Conservation (phyloP, 2,797 vertebrate genomes). For the Tokudaia tokunoshimensis region DNA sequence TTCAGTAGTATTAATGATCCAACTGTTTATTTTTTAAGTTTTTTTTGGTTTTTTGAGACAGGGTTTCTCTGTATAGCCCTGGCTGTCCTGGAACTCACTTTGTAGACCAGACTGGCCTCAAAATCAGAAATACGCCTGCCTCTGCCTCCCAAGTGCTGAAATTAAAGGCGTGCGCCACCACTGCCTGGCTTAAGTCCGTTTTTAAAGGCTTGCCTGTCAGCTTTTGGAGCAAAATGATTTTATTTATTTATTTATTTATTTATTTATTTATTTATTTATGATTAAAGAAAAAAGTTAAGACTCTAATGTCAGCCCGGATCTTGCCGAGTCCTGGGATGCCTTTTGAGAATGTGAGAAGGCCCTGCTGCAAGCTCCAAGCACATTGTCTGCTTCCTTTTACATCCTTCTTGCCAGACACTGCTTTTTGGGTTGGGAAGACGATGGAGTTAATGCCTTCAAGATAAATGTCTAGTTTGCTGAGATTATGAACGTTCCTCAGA, state of each 20-base stretch:
- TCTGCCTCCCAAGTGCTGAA: too few relatives aligned
- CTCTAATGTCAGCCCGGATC: conserved; percentile 6
- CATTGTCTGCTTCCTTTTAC: background rate
- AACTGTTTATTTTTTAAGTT: background rate
- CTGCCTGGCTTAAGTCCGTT: background rate
- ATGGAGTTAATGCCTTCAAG: conserved; percentile 2
- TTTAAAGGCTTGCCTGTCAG: conserved; percentile 31
- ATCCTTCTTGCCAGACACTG: background rate
- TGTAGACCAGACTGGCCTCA: too few relatives aligned
- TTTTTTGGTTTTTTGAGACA: too few relatives aligned
- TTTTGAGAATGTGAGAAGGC: background rate
- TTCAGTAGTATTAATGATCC: background rate
- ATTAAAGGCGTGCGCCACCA: too few relatives aligned
- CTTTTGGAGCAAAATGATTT: conserved; percentile 24
- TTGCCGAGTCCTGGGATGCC: background rate
- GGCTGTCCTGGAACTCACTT: too few relatives aligned
- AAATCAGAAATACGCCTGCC: too few relatives aligned
- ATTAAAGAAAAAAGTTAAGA: conserved; percentile 31
- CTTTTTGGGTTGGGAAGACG: conserved; percentile 11
- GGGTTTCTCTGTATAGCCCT: too few relatives aligned
- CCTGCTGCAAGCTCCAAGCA: background rate
- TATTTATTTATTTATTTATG: background rate
- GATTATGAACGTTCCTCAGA: background rate
- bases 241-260: too few relatives aligned
- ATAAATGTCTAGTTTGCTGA: conserved; percentile 47